phyloP scores from a whole-genome alignment of 2,888 invertebrate genomes.

The Athalia rosae region DNA sequence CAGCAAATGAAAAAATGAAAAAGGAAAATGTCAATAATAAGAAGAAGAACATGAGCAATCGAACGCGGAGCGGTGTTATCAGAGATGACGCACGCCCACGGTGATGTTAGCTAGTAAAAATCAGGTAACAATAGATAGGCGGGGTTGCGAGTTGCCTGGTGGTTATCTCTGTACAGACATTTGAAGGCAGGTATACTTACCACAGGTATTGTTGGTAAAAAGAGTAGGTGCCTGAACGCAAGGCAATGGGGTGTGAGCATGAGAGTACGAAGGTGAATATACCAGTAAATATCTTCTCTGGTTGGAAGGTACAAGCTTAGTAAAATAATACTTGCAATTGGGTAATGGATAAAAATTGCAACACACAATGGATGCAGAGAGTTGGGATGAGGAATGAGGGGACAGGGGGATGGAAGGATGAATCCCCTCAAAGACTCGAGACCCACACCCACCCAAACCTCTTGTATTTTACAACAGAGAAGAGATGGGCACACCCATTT shows the following conservation, averaged over 20 bases:
- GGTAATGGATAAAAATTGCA: constrained; percentile 61
- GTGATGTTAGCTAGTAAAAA: constrained; percentile 64
- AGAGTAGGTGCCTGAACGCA: neutral
- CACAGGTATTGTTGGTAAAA: neutral
- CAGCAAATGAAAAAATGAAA: neutral
- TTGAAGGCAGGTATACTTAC: constrained; percentile 6
- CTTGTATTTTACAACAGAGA: constrained; percentile 54
- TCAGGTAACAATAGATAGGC: constrained; percentile 66
- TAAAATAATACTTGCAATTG: constrained; percentile 55
- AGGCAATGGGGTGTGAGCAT: neutral
- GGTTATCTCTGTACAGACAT: constrained; percentile 24
- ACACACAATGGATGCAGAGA: constrained; percentile 64
- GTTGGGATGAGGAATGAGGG: constrained; percentile 48
- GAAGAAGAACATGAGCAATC: constrained; percentile 58
- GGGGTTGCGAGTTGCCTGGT: constrained; percentile 13
- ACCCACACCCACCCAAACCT: constrained; percentile 57
- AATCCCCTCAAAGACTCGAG: constrained; percentile 45
- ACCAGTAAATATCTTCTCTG: neutral
- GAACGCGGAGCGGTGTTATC: constrained; percentile 50
- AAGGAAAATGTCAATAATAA: constrained; percentile 44
- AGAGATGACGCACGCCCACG: constrained; percentile 61
- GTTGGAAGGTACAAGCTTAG: neutral
- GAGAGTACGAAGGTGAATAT: neutral
- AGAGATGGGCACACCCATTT: constrained; percentile 61
- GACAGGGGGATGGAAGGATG: constrained; percentile 9